Evolutionary conservation across 2,797 vertebrate species (phyloP).

Genomic region (Apogon hyalosoma): DNA sequence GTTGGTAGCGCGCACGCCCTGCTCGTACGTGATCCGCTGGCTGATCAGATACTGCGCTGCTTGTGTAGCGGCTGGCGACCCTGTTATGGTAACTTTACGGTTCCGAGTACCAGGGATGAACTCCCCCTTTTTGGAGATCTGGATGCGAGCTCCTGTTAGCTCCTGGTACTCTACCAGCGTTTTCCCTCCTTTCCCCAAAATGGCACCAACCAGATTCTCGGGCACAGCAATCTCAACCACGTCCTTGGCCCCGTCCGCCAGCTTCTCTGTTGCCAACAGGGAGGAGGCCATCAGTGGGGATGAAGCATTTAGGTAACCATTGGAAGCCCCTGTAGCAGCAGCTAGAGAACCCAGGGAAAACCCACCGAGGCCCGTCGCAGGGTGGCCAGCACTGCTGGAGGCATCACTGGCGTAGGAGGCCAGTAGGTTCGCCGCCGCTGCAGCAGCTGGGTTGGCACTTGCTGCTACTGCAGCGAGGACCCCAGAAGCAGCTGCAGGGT

Average conservation of each 20-base stretch:
- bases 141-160: constrained; percentile 96
- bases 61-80: constrained; percentile 93
- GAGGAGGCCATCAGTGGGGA: constrained; percentile 91
- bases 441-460: constrained; percentile 92
- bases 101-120: constrained; percentile 97
- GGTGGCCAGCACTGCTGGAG: constrained; percentile 84
- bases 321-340: constrained; percentile 90
- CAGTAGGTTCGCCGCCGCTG: constrained; percentile 92
- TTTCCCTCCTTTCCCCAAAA: constrained; percentile 96
- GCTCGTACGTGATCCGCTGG: constrained; percentile 97
- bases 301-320: constrained; percentile 91
- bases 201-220: constrained; percentile 96
- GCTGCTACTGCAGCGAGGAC: constrained; percentile 93
- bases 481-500: constrained; percentile 91
- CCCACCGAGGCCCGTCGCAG: constrained; percentile 85
- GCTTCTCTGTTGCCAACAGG: constrained; percentile 92
- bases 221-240: constrained; percentile 96
- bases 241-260: constrained; percentile 93
- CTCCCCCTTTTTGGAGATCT: constrained; percentile 98
- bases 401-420: constrained; percentile 93
- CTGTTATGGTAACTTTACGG: constrained; percentile 97
- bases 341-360: constrained; percentile 92
- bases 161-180: constrained; percentile 98
- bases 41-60: constrained; percentile 98
- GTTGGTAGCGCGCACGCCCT: constrained; percentile 95